These are phyloP conservation scores for Oncorhynchus masou DNA, from an alignment of 2,113 vertebrate genomes.

Conservation along the genomic window DNA sequence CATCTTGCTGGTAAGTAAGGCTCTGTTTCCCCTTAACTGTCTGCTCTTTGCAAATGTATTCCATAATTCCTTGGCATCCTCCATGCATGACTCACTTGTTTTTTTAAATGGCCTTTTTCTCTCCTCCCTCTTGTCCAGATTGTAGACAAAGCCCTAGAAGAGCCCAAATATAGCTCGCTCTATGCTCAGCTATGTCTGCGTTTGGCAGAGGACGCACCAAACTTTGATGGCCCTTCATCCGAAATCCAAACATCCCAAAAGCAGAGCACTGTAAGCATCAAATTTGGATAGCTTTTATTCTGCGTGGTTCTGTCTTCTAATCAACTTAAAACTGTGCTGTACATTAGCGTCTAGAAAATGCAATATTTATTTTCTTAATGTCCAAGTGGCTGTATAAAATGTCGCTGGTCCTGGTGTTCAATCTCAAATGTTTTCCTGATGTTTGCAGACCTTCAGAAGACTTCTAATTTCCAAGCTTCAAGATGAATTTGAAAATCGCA, in stretches of 20 bases:
- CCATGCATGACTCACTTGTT: slow-evolving; percentile 19
- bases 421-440: background rate
- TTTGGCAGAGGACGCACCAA: slow-evolving; percentile 99
- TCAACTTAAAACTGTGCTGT: too few relatives aligned
- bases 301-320: too few relatives aligned
- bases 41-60: slow-evolving; percentile 13
- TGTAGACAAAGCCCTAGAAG: slow-evolving; percentile 99
- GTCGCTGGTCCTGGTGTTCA: background rate
- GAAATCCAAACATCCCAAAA: slow-evolving; percentile 98
- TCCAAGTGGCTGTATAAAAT: background rate
- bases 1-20: slow-evolving; percentile 95
- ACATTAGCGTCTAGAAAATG: background rate
- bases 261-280: slow-evolving; percentile 94
- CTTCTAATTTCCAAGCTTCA: slow-evolving; percentile 99
- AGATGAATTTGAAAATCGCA: slow-evolving; percentile 99
- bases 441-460: slow-evolving; percentile 95
- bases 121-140: slow-evolving; percentile 72
- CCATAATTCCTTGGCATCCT: slow-evolving; percentile 15
- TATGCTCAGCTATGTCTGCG: slow-evolving; percentile 99
- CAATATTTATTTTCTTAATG: too few relatives aligned
- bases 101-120: background rate
- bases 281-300: background rate
- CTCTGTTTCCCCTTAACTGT: background rate
- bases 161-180: slow-evolving; percentile 99
- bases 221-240: slow-evolving; percentile 98